These are phyloP conservation scores for Chaenodraco wilsoni DNA, from an alignment of 2,797 vertebrate genomes.

Conservation along the genomic window DNA sequence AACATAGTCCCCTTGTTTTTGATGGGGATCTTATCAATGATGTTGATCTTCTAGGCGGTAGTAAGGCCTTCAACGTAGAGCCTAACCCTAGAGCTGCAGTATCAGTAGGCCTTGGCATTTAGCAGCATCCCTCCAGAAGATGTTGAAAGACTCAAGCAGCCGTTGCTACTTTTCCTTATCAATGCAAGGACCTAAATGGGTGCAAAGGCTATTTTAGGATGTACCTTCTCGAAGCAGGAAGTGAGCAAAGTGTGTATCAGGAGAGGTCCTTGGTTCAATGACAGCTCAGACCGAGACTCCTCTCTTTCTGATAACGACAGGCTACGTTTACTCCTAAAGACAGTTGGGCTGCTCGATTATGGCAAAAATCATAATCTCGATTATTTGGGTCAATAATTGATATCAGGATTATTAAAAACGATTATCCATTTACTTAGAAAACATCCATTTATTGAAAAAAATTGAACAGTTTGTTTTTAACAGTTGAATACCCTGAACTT, in stretches of 20 bases:
- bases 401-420: too few species aligned
- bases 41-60: too few species aligned
- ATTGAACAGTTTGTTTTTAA: too few species aligned
- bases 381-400: too few species aligned
- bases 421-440: too few species aligned
- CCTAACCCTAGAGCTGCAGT: too few species aligned
- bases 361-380: too few species aligned
- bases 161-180: not conserved
- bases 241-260: not conserved
- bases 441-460: too few species aligned
- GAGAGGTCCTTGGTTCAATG: not conserved
- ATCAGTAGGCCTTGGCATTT: too few species aligned
- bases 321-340: slow-evolving; percentile 24
- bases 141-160: not conserved
- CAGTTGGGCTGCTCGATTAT: not conserved
- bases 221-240: slow-evolving; percentile 13
- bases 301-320: slow-evolving; percentile 4
- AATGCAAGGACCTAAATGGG: not conserved
- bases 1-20: too few species aligned
- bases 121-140: not conserved
- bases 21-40: too few species aligned
- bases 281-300: not conserved
- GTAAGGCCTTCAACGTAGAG: not conserved
- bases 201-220: not conserved
- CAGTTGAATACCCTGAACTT: too few species aligned